phyloP scores from a whole-genome alignment of 2,113 vertebrate genomes.

The Amphilophus citrinellus region DNA sequence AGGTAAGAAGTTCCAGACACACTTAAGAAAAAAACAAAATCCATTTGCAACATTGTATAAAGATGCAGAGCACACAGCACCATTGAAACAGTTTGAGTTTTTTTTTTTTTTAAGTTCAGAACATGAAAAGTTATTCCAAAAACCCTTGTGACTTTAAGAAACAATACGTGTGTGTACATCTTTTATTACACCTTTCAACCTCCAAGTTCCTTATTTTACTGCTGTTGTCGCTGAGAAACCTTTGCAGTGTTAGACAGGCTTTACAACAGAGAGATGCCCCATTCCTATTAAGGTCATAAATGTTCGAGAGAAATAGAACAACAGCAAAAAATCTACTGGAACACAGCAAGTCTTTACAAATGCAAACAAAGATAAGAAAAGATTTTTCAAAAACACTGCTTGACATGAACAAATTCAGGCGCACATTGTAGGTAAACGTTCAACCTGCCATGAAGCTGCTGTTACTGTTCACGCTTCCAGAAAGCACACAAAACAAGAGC shows the following conservation, averaged over 20 bases:
- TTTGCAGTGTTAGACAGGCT: background rate
- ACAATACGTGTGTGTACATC: background rate
- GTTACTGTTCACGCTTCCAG: background rate
- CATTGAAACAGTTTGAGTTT: background rate
- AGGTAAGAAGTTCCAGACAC: conserved; percentile 8
- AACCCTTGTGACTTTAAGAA: background rate
- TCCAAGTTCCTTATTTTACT: background rate
- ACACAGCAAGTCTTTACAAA: background rate
- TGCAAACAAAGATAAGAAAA: conserved; percentile 29
- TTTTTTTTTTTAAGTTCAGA: background rate
- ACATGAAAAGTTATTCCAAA: background rate
- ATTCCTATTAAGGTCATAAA: background rate
- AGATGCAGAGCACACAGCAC: background rate
- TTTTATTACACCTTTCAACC: background rate
- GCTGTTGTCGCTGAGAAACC: background rate
- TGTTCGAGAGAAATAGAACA: background rate
- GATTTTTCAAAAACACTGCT: background rate
- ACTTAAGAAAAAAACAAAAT: background rate
- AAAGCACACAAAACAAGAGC: background rate
- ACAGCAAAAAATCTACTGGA: background rate
- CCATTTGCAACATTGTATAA: background rate
- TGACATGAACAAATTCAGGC: background rate
- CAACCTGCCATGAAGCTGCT: conserved; percentile 14
- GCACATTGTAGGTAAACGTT: background rate
- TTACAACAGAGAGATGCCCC: background rate